Conservation (phyloP, 2,888 invertebrate species). For the Scrobipalpa atriplicella region DNA sequence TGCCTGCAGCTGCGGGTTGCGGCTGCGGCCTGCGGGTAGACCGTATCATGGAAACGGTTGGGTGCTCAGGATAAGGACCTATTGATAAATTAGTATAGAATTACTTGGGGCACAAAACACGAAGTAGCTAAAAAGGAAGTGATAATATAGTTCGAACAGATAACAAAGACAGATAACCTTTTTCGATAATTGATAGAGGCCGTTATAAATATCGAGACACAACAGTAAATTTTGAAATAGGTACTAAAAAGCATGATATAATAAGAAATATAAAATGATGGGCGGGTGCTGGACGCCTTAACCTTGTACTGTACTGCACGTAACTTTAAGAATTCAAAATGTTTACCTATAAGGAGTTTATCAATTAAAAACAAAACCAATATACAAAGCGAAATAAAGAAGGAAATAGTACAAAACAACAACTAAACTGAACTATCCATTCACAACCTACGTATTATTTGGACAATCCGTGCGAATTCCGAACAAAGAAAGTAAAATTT, state of each 20-base stretch:
- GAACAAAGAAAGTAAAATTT: neutral
- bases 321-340: too few relatives aligned
- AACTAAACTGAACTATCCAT: neutral
- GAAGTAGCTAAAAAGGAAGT: neutral
- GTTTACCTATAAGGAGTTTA: too few relatives aligned
- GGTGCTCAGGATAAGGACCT: conserved; percentile 5
- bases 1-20: conserved; percentile 5
- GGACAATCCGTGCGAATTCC: neutral
- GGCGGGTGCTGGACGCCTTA: too few relatives aligned
- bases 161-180: too few relatives aligned
- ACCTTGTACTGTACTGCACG: too few relatives aligned
- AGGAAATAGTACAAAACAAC: neutral
- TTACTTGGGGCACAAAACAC: neutral
- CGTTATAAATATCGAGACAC: too few relatives aligned
- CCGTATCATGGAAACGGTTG: conserved; percentile 4
- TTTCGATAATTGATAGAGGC: too few relatives aligned
- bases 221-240: too few relatives aligned
- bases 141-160: neutral
- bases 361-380: too few relatives aligned
- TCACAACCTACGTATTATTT: neutral
- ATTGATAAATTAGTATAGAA: neutral
- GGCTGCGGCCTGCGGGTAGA: neutral
- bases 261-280: too few relatives aligned
- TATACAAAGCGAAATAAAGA: too few relatives aligned
- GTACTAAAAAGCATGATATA: too few relatives aligned